phyloP scores from a whole-genome alignment of 2,113 vertebrate genomes.

The Leucosticte australis region DNA sequence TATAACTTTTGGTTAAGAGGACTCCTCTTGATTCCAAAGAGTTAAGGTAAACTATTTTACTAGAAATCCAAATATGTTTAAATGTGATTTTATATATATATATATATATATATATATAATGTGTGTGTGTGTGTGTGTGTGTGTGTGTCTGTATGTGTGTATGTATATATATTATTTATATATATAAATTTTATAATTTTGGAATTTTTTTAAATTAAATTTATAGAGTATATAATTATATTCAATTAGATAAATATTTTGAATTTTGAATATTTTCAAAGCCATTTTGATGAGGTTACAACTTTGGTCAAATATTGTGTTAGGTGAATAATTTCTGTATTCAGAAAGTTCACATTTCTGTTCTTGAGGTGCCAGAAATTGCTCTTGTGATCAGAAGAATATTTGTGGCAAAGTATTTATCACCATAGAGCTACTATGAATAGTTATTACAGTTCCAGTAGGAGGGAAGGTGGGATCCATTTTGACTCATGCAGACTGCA shows the following conservation, averaged over 20 bases:
- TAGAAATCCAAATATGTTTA: neutral
- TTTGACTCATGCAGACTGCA: neutral
- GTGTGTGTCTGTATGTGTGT: too few relatives aligned
- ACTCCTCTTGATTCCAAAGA: neutral
- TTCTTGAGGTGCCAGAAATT: neutral
- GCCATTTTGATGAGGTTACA: rapidly evolving
- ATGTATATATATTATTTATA: neutral
- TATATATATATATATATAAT: neutral
- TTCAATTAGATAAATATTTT: neutral
- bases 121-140: too few relatives aligned
- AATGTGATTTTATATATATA: neutral
- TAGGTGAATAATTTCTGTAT: neutral
- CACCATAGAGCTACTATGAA: neutral
- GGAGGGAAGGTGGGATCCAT: neutral
- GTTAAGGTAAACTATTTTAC: neutral
- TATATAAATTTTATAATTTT: neutral
- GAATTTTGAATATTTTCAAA: neutral
- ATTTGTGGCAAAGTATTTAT: neutral
- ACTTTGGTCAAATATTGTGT: neutral
- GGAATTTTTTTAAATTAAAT: neutral
- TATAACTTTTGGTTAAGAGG: neutral
- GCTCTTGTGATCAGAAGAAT: neutral
- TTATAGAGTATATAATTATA: neutral
- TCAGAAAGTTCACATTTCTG: neutral
- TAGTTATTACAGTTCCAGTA: neutral